Evolutionary conservation across 1,140 invertebrate genomes (phyloP), one percentile per base, ranked within the genome.

Genomic region (Tetragonula clypearis): DNA sequence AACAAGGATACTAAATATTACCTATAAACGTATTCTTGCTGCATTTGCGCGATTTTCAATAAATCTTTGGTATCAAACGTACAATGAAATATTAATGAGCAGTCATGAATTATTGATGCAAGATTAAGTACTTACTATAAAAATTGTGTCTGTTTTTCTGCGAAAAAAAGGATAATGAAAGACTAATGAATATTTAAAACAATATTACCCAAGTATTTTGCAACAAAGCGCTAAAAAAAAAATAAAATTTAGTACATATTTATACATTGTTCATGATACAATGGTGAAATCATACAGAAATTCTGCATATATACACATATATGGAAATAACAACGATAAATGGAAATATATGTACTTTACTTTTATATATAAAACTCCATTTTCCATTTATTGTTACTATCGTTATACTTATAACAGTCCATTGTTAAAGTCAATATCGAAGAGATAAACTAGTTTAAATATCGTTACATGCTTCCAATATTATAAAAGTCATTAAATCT

Each of bases 21-120:
- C 41, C 56, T 72, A 12, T 60, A 71, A 68, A 53, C 30, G 65
- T 60, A 79, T 84, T 79, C 82, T 26, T 53, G 15, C 35, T 21
- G 76, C 56, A 79, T 72, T 79, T 68, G 11, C n/a, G 41, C n/a
- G 30, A 55, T 12, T 55, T 79, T 12, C 68, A 62, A 84, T 84
- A 84, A 79, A 79, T 65, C 76, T 62, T 79, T 84, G 55, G 12
- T 17, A 72, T 66, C 49, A 79, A 65, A 79, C 56, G 41, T 26
- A 35, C 1, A 9, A 84, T 84, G 56, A 84, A 84, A 84, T 84
- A 84, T 84, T 79, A 62, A 84, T 84, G 19, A 84, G 26, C 1
- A 65, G 41, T 26, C 41, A 26, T n/a, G 58, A 41, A 56, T 60
- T 19, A 49, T 5, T 26, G 35, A 69, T 53, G 19, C 9, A 72